A percentile compares a stretch with the other conserved stretches of the same genome.
These are phyloP conservation scores for Euplexia lucipara DNA, from an alignment of 2,888 invertebrate species.

Conservation along the genomic window DNA sequence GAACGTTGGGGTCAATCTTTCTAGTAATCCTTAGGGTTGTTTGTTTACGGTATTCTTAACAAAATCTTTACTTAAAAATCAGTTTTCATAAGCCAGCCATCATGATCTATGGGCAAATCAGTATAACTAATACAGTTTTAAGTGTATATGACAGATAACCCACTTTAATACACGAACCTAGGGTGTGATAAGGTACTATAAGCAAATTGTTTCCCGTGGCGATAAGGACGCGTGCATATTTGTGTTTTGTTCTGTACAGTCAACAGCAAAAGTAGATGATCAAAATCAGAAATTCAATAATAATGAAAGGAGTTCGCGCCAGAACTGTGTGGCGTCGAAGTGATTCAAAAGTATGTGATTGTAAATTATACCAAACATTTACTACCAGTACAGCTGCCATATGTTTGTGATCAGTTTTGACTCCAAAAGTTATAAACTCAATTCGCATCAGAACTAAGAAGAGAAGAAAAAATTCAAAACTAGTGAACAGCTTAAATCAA, in stretches of 20 bases:
- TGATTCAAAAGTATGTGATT: too few species aligned
- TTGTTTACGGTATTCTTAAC: constrained; percentile 11
- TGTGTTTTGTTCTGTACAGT: constrained; percentile 16
- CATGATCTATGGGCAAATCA: not conserved
- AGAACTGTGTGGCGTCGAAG: too few species aligned
- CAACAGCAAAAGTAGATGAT: too few species aligned
- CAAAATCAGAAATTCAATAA: too few species aligned
- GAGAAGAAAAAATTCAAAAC: too few species aligned
- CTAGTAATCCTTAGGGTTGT: constrained; percentile 8
- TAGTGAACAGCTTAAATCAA: too few species aligned
- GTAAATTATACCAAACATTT: too few species aligned
- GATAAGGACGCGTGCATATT: constrained; percentile 74
- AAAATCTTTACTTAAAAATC: not conserved
- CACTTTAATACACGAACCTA: constrained; percentile 39
- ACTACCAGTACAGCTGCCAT: too few species aligned
- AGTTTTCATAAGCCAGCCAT: not conserved
- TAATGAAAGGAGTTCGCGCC: too few species aligned
- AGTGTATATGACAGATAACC: constrained; percentile 1
- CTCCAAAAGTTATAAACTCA: too few species aligned
- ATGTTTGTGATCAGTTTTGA: too few species aligned
- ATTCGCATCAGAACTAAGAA: too few species aligned
- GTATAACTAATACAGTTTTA: not conserved
- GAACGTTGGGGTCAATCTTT: constrained; percentile 57
- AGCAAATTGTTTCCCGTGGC: constrained; percentile 85
- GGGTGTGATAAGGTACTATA: constrained; percentile 68